phyloP scores from a whole-genome alignment of 2,888 invertebrate genomes.

The Drosophila paracracens region DNA sequence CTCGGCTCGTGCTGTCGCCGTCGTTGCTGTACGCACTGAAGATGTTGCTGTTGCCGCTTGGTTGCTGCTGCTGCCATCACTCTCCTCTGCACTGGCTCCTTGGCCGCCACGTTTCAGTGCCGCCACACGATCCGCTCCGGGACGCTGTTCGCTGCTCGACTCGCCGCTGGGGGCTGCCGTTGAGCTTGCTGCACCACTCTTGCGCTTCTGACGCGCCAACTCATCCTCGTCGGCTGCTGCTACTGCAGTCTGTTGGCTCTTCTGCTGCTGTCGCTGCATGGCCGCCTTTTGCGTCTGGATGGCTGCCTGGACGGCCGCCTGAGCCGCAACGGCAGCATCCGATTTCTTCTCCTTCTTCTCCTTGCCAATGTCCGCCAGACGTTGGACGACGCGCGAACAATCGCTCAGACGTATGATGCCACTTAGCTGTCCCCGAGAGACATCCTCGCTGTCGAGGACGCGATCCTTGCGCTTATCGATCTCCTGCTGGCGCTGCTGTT shows the following conservation, averaged over 20 bases:
- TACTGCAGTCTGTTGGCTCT: slow-evolving; percentile 86
- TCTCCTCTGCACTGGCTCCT: slow-evolving; percentile 85
- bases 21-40: slow-evolving; percentile 89
- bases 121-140: slow-evolving; percentile 85
- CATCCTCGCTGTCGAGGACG: slow-evolving; percentile 95
- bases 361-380: slow-evolving; percentile 92
- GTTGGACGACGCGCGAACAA: slow-evolving; percentile 95
- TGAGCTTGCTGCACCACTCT: slow-evolving; percentile 87
- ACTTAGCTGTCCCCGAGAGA: slow-evolving; percentile 93
- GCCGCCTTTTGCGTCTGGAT: slow-evolving; percentile 87
- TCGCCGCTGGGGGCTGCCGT: slow-evolving; percentile 79
- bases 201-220: slow-evolving; percentile 93
- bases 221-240: slow-evolving; percentile 90
- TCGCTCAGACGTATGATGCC: slow-evolving; percentile 95
- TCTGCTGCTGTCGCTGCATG: slow-evolving; percentile 85
- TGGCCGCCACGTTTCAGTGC: slow-evolving; percentile 84
- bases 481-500: slow-evolving; percentile 88
- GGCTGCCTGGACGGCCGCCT: slow-evolving; percentile 85
- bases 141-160: slow-evolving; percentile 85
- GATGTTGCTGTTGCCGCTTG: slow-evolving; percentile 86
- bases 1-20: slow-evolving; percentile 91
- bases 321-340: slow-evolving; percentile 87
- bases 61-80: slow-evolving; percentile 86
- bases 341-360: slow-evolving; percentile 92
- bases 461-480: slow-evolving; percentile 88